These are phyloP conservation scores for Drosophila acutilabella DNA, from an alignment of 2,888 invertebrate species.

Conservation along the genomic window DNA sequence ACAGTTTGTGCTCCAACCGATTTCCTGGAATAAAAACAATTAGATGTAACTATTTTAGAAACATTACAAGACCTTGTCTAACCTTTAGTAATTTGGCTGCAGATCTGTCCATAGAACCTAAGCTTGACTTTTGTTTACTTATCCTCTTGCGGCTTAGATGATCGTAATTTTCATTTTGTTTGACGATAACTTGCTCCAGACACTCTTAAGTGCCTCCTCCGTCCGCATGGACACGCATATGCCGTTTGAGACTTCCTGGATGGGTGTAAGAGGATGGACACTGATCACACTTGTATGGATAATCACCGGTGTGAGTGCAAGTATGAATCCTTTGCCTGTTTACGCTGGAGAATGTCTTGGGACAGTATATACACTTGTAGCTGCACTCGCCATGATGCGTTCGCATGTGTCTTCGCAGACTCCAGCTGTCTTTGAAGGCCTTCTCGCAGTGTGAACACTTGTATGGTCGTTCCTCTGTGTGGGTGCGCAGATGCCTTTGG, in stretches of 20 bases:
- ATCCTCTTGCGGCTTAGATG: not conserved
- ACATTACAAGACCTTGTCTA: not conserved
- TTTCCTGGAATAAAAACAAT: not conserved
- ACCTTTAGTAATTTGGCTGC: slow-evolving; percentile 1
- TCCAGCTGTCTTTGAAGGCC: slow-evolving; percentile 86
- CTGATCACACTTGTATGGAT: slow-evolving; percentile 37
- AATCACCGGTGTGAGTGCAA: slow-evolving; percentile 36
- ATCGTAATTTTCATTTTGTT: not conserved
- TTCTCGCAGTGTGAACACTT: slow-evolving; percentile 86
- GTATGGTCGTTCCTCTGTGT: slow-evolving; percentile 86
- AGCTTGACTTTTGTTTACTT: not conserved
- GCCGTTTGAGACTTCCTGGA: slow-evolving; percentile 32
- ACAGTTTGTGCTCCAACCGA: not conserved
- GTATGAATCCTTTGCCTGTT: slow-evolving; percentile 39
- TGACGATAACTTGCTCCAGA: not conserved
- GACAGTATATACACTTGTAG: slow-evolving; percentile 86
- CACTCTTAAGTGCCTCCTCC: slow-evolving; percentile 19
- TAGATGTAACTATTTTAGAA: not conserved
- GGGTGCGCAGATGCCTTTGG: slow-evolving; percentile 85
- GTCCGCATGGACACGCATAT: slow-evolving; percentile 26
- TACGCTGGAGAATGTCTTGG: slow-evolving; percentile 66
- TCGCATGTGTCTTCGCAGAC: slow-evolving; percentile 86
- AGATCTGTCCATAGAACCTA: not conserved
- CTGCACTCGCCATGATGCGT: slow-evolving; percentile 86
- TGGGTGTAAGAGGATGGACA: slow-evolving; percentile 43